Evolutionary conservation across 2,113 vertebrate species (phyloP).

Genomic region (Bubo bubo): DNA sequence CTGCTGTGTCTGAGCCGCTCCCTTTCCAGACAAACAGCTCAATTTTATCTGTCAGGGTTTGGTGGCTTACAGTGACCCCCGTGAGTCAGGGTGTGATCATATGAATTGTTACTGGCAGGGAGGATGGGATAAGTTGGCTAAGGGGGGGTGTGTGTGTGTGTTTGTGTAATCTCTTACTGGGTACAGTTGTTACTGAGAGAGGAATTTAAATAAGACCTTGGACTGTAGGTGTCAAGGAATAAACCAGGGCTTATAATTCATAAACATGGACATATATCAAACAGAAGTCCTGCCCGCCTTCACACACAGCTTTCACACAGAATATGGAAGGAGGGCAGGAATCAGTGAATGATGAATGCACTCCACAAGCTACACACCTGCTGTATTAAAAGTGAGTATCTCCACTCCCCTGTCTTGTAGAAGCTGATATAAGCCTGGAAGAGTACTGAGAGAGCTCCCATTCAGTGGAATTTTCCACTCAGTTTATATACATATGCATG

Average conservation of each 20-base stretch:
- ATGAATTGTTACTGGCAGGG: neutral
- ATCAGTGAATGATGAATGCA: neutral
- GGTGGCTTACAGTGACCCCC: neutral
- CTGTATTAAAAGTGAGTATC: neutral
- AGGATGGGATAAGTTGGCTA: neutral
- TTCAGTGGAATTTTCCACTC: conserved; percentile 55
- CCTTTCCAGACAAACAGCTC: neutral
- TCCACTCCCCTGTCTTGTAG: neutral
- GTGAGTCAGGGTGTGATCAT: neutral
- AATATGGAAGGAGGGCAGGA: neutral
- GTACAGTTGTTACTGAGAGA: neutral
- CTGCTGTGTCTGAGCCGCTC: neutral
- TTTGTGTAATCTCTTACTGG: neutral
- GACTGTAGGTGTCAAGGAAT: neutral
- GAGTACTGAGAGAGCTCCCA: neutral
- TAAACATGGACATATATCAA: neutral
- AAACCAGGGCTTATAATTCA: neutral
- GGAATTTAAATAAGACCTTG: neutral
- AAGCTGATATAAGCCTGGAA: neutral
- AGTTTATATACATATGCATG: neutral
- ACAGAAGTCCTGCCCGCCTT: neutral
- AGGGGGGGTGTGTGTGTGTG: neutral
- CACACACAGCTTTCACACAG: neutral
- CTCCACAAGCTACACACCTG: neutral
- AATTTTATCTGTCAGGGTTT: neutral